Percentiles rank a stretch among this genome's conserved stretches.
Evolutionary conservation across 2,113 vertebrate genomes (phyloP).

Genomic region (Mus spicilegus): DNA sequence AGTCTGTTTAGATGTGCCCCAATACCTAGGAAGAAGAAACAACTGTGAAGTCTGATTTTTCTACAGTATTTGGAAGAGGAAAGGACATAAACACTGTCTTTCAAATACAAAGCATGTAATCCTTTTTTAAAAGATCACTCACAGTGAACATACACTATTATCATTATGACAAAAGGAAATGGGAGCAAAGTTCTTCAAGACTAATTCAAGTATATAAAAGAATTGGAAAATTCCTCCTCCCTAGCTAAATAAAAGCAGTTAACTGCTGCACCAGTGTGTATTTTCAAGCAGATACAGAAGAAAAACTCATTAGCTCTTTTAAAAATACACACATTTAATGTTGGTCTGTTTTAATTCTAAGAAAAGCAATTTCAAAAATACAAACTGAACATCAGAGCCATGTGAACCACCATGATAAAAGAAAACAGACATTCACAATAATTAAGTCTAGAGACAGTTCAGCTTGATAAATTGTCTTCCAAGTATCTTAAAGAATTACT

Average conservation of each 20-base stretch:
- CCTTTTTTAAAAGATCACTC: constrained; percentile 25
- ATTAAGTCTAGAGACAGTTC: constrained; percentile 85
- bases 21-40: not conserved
- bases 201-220: constrained; percentile 43
- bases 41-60: constrained; percentile 1
- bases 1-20: constrained; percentile 36
- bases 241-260: constrained; percentile 69
- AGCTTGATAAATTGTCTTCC: constrained; percentile 84
- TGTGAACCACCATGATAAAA: constrained; percentile 88
- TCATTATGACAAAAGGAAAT: constrained; percentile 45
- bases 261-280: constrained; percentile 72
- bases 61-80: not conserved
- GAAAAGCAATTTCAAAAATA: constrained; percentile 90
- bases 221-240: constrained; percentile 59
- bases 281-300: constrained; percentile 85
- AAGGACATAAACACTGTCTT: constrained; percentile 37
- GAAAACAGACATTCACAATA: constrained; percentile 87
- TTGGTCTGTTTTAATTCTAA: constrained; percentile 89
- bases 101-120: constrained; percentile 55
- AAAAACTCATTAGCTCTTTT: constrained; percentile 88
- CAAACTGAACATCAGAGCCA: constrained; percentile 91
- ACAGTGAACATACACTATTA: constrained; percentile 45
- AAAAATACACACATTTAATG: constrained; percentile 92
- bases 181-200: constrained; percentile 54
- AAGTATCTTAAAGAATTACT: constrained; percentile 84